These are phyloP conservation scores for Ammodytes marinus DNA, from an alignment of 2,113 vertebrate species.

Conservation along the genomic window DNA sequence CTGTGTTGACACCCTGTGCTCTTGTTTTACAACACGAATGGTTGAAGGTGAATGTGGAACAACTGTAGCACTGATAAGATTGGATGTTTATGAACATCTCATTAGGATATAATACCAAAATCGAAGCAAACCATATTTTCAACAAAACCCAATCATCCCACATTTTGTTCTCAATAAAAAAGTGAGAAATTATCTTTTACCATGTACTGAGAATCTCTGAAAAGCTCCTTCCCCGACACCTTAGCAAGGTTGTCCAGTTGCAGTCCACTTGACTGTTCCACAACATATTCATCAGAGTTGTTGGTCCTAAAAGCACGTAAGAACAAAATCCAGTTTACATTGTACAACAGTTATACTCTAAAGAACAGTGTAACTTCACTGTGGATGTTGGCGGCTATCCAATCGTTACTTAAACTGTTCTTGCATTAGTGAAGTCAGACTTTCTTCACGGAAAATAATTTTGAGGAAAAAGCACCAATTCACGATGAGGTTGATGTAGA, in stretches of 20 bases:
- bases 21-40: neutral
- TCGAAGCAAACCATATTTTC: neutral
- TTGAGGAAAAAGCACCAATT: conserved; percentile 74
- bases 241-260: conserved; percentile 66
- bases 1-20: neutral
- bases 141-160: neutral
- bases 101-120: neutral
- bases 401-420: neutral
- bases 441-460: conserved; percentile 3
- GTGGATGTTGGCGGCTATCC: neutral
- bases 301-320: conserved; percentile 67
- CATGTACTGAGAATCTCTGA: conserved; percentile 76
- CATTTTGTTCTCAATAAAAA: neutral
- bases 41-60: neutral
- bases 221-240: conserved; percentile 81
- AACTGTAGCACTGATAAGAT: neutral
- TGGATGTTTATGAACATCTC: too few species aligned
- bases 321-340: neutral
- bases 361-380: neutral
- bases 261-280: conserved; percentile 75
- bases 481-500: conserved; percentile 79
- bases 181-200: conserved; percentile 49
- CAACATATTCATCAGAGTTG: conserved; percentile 70
- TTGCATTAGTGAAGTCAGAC: neutral
- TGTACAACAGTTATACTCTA: neutral